Conservation (phyloP, 2,113 vertebrate genomes). For the Megaceryle maxima region DNA sequence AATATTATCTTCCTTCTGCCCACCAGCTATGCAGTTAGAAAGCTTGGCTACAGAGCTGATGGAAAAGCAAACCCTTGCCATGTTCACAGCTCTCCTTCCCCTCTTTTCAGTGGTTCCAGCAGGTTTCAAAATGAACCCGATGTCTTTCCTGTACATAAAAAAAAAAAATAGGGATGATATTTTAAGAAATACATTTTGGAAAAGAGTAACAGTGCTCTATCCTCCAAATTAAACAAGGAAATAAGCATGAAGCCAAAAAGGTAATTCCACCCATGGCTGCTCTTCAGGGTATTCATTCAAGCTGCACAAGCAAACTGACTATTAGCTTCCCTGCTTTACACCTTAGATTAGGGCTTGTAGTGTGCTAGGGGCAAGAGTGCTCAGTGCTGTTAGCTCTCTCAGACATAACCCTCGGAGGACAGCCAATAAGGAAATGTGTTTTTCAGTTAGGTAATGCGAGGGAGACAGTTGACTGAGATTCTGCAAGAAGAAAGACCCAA, state of each 20-base stretch:
- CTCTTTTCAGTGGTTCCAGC: background rate
- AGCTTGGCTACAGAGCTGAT: background rate
- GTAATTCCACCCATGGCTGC: background rate
- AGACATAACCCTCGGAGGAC: background rate
- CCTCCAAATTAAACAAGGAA: background rate
- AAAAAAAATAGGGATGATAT: background rate
- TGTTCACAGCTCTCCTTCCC: background rate
- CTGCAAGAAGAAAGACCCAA: background rate
- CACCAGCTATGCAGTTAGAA: background rate
- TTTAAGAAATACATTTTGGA: background rate
- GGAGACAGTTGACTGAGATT: background rate
- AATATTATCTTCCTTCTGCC: background rate
- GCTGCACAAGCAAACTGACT: background rate
- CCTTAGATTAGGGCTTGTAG: background rate
- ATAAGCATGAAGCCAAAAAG: background rate
- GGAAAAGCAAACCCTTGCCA: background rate
- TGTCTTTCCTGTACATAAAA: fast-evolving
- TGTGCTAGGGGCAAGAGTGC: fast-evolving
- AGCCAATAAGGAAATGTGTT: background rate
- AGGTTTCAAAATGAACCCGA: background rate
- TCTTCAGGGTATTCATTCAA: background rate
- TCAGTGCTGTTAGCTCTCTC: background rate
- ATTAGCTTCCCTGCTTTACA: background rate
- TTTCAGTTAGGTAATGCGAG: background rate
- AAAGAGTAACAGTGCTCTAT: background rate